Evolutionary conservation across 2,113 vertebrate species (phyloP).

Genomic region (Misgurnus anguillicaudatus): DNA sequence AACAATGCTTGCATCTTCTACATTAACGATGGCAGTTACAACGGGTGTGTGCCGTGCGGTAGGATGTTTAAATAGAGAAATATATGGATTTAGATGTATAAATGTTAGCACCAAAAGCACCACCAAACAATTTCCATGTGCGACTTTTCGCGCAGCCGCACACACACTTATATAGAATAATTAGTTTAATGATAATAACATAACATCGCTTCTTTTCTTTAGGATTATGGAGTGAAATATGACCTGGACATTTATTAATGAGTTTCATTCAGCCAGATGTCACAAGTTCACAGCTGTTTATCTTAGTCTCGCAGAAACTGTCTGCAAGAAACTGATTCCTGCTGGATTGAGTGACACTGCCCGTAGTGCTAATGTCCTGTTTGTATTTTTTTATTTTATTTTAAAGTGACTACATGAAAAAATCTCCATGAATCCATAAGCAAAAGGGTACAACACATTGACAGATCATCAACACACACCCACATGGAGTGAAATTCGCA

Average conservation of each 20-base stretch:
- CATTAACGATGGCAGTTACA: no score
- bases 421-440: conserved; percentile 66
- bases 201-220: not conserved
- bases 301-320: not conserved
- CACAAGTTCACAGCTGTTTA: not conserved
- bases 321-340: conserved; percentile 11
- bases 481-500: conserved; percentile 8
- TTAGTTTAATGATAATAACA: no score
- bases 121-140: no score
- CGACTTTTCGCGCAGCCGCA: no score
- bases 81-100: no score
- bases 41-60: no score
- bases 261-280: not conserved
- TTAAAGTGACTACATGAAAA: no score
- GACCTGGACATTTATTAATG: not conserved
- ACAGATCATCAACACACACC: conserved; percentile 58
- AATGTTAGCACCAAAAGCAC: no score
- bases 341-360: not conserved
- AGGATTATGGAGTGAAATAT: not conserved
- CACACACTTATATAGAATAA: no score
- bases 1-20: no score
- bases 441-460: conserved; percentile 54
- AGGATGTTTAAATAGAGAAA: no score
- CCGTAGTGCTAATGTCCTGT: not conserved
- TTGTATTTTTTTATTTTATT: not conserved